Conservation (phyloP, 2,797 vertebrate species). For the Taenioides sp. region DNA sequence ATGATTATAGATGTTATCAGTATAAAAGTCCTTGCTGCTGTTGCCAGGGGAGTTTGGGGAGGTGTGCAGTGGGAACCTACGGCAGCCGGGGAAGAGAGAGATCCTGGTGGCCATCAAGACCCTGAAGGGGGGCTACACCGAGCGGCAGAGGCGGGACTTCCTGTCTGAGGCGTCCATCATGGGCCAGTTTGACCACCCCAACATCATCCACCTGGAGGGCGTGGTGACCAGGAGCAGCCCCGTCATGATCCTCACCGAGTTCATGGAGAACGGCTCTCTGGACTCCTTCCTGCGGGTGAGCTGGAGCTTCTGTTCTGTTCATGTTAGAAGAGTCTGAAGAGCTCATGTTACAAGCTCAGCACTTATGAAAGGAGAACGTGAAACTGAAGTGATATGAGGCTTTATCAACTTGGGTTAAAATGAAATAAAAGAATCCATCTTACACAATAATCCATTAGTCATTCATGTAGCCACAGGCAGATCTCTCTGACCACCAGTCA, state of each 20-base stretch:
- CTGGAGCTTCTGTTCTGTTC: not conserved
- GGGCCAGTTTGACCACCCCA: constrained; percentile 97
- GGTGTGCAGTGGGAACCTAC: constrained; percentile 93
- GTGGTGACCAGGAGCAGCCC: constrained; percentile 97
- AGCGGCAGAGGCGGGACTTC: constrained; percentile 93
- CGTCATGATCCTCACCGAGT: constrained; percentile 96
- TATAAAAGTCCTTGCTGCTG: not conserved
- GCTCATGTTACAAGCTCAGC: no score
- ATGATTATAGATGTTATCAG: no score
- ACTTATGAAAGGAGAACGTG: no score
- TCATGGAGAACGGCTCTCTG: constrained; percentile 96
- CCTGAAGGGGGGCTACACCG: constrained; percentile 92
- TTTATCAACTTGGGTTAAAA: no score
- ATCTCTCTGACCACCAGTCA: no score
- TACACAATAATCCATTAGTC: no score
- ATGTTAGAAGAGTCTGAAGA: not conserved
- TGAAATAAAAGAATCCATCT: no score
- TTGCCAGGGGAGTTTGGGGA: constrained; percentile 92
- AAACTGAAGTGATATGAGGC: no score
- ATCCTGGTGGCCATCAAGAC: constrained; percentile 97
- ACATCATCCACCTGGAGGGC: constrained; percentile 94
- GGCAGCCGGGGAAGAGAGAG: constrained; percentile 90
- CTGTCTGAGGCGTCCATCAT: constrained; percentile 95
- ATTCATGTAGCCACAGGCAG: no score
- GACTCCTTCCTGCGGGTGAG: constrained; percentile 93